Evolutionary conservation across 2,797 vertebrate genomes (phyloP).

Genomic region (Scolopax bukidnonensis): DNA sequence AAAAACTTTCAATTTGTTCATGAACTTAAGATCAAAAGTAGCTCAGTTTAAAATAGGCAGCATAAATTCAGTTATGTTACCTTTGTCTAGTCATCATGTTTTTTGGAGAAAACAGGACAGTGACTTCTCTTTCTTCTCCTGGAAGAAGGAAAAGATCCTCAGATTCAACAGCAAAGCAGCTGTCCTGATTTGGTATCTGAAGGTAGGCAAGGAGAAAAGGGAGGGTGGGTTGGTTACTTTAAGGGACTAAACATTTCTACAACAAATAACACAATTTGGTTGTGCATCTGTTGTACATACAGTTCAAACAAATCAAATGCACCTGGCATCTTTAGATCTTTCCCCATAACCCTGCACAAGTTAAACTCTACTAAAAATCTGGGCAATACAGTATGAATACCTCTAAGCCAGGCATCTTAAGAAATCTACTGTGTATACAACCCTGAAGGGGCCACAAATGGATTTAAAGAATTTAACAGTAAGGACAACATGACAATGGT

Average conservation of each 20-base stretch:
- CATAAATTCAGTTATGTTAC: constrained; percentile 69
- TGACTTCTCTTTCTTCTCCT: constrained; percentile 84
- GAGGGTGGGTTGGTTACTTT: not conserved
- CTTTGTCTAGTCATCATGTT: constrained; percentile 77
- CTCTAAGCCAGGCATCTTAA: not conserved
- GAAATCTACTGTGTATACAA: not conserved
- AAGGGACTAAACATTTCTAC: not conserved
- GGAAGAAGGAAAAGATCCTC: constrained; percentile 84
- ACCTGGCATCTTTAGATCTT: not conserved
- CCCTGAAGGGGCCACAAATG: not conserved
- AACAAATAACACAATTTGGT: not conserved
- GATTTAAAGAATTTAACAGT: not conserved
- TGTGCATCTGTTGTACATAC: not conserved
- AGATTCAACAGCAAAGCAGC: constrained; percentile 86
- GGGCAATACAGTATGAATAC: not conserved
- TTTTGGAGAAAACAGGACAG: constrained; percentile 84
- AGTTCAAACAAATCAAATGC: not conserved
- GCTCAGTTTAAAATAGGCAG: not conserved
- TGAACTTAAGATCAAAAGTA: not conserved
- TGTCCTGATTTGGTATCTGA: constrained; percentile 80
- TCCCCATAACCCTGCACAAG: not conserved
- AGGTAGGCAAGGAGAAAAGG: not conserved
- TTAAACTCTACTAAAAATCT: not conserved
- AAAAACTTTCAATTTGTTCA: not conserved
- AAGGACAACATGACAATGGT: not conserved